Conservation (phyloP, 2,797 vertebrate species). For the Prionace glauca region DNA sequence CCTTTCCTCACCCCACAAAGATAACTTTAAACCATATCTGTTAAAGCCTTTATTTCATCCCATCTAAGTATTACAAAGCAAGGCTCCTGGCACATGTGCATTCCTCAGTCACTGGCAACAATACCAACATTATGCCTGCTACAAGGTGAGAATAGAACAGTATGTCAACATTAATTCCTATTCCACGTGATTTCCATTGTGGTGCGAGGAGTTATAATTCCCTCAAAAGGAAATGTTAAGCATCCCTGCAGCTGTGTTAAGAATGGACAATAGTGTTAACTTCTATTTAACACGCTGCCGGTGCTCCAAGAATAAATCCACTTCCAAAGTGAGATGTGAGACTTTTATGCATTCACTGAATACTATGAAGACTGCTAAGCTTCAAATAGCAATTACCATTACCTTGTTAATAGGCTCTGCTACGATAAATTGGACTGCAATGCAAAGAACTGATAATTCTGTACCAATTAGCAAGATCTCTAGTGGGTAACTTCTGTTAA, state of each 20-base stretch:
- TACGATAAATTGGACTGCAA: conserved; percentile 64
- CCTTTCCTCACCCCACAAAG: too few relatives aligned
- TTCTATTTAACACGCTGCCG: background rate
- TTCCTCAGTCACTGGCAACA: background rate
- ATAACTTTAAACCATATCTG: too few relatives aligned
- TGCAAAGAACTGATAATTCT: conserved; percentile 69
- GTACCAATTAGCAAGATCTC: conserved; percentile 61
- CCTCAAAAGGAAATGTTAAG: background rate
- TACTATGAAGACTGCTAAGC: conserved; percentile 53
- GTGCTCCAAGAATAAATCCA: background rate
- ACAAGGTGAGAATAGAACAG: background rate
- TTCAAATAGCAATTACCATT: conserved; percentile 56
- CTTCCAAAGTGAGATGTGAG: conserved; percentile 10
- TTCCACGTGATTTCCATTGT: background rate
- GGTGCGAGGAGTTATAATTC: background rate
- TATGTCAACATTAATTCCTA: background rate
- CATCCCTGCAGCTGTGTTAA: background rate
- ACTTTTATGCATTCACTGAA: conserved; percentile 46
- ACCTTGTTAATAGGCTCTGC: conserved; percentile 60
- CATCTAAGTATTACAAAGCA: background rate
- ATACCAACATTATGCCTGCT: background rate
- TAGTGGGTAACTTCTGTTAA: conserved; percentile 60
- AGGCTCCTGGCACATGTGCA: too few relatives aligned
- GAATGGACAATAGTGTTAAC: background rate
- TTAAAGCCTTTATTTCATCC: background rate